phyloP scores from a whole-genome alignment of 1,140 invertebrate species.

The Choristoneura fumiferana region DNA sequence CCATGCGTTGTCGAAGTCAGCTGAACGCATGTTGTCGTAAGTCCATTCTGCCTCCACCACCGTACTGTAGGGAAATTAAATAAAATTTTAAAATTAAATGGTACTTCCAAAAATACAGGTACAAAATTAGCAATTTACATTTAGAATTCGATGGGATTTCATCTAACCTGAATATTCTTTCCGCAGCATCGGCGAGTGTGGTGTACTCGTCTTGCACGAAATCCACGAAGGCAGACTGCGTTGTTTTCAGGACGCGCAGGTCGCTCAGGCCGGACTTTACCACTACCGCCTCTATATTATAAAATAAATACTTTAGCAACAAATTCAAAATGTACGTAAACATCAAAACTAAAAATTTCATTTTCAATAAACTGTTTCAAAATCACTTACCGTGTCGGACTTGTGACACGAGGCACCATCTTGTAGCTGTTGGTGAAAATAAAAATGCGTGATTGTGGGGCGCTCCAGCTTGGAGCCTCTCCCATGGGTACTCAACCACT shows the following conservation, averaged over 20 bases:
- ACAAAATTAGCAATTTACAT: too few species aligned
- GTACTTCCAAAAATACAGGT: too few species aligned
- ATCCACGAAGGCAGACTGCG: constrained; percentile 87
- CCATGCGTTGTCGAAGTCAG: constrained; percentile 84
- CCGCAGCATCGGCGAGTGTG: constrained; percentile 84
- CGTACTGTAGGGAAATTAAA: constrained; percentile 79
- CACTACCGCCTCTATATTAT: constrained; percentile 74
- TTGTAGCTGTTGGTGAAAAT: constrained; percentile 80
- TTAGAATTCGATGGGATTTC: background rate
- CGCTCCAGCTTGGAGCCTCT: constrained; percentile 80
- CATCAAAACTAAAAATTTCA: background rate
- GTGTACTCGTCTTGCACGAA: constrained; percentile 88
- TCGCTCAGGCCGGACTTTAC: constrained; percentile 83
- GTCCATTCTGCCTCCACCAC: constrained; percentile 85
- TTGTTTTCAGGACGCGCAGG: constrained; percentile 86
- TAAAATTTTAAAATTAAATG: background rate
- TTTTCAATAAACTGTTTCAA: constrained; percentile 6
- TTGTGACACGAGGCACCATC: constrained; percentile 83
- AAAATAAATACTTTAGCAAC: constrained; percentile 25
- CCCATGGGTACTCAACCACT: constrained; percentile 86
- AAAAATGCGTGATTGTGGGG: constrained; percentile 88
- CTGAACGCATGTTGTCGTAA: constrained; percentile 80
- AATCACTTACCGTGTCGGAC: constrained; percentile 80
- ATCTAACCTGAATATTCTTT: constrained; percentile 80
- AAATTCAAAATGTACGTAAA: constrained; percentile 16